Conservation (phyloP, 2,888 invertebrate species). For the Eupithecia exiguata region DNA sequence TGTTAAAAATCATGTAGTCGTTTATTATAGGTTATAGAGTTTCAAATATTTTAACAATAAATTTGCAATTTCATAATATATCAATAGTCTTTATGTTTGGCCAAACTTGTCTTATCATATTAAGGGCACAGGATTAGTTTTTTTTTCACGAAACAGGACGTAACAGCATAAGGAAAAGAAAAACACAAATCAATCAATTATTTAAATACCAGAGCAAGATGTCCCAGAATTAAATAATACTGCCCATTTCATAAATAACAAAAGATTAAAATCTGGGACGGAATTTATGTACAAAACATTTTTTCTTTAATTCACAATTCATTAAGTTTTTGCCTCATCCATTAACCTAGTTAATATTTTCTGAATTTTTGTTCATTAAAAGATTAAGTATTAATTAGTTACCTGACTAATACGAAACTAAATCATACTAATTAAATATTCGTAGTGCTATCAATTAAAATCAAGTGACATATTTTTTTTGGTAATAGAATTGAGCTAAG, state of each 20-base stretch:
- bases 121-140: slow-evolving; percentile 39
- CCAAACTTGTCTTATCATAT: slow-evolving; percentile 44
- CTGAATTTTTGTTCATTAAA: neutral
- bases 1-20: neutral
- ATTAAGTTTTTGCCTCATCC: neutral
- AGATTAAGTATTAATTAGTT: neutral
- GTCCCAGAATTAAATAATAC: slow-evolving; percentile 7
- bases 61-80: slow-evolving; percentile 35
- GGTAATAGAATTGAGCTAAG: slow-evolving; percentile 27
- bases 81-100: slow-evolving; percentile 46
- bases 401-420: neutral
- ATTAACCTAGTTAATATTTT: slow-evolving; percentile 2
- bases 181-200: neutral
- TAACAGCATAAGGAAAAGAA: neutral
- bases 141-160: neutral
- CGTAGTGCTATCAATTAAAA: slow-evolving; percentile 4
- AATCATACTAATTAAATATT: neutral
- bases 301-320: neutral
- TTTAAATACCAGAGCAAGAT: neutral
- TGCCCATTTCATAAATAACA: neutral
- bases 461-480: neutral
- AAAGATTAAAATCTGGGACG: slow-evolving; percentile 5
- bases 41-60: slow-evolving; percentile 10
- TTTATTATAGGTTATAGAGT: neutral
- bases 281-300: neutral